These are phyloP conservation scores for Apodemia zela DNA, from an alignment of 2,888 invertebrate species.

Conservation along the genomic window DNA sequence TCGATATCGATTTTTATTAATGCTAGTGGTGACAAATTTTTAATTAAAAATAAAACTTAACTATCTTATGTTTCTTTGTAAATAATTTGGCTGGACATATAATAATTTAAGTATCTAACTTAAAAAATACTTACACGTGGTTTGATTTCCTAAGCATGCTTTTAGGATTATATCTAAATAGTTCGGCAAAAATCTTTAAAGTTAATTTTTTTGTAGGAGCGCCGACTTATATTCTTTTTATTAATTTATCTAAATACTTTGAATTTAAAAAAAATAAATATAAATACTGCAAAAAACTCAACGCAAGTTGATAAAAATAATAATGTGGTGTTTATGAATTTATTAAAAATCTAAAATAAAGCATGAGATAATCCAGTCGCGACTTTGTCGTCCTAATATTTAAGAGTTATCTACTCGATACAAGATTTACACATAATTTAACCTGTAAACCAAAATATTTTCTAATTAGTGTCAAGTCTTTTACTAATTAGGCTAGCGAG, in stretches of 20 bases:
- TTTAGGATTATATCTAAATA: not conserved
- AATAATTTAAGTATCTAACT: not conserved
- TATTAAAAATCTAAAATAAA: not conserved
- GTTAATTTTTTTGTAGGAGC: not conserved
- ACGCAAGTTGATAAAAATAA: not conserved
- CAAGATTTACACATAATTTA: not conserved
- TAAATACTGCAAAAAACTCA: not conserved
- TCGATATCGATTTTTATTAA: not conserved
- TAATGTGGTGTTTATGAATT: not conserved
- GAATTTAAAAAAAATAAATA: not conserved
- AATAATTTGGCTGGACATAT: not conserved
- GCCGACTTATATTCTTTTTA: not conserved
- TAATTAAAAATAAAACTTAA: not conserved
- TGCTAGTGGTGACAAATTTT: not conserved
- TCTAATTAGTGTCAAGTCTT: conserved; percentile 10
- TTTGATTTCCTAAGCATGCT: not conserved
- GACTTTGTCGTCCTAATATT: not conserved
- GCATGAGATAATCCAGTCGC: not conserved
- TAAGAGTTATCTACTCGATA: not conserved
- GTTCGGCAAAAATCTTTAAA: not conserved
- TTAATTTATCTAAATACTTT: not conserved
- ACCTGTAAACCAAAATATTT: conserved; percentile 2
- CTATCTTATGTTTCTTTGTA: not conserved
- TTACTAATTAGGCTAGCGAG: conserved; percentile 14
- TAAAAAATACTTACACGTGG: too few relatives aligned